Evolutionary conservation across 2,113 vertebrate genomes (phyloP), one percentile per base, ranked within the genome.

Genomic region (Cardinalis cardinalis): DNA sequence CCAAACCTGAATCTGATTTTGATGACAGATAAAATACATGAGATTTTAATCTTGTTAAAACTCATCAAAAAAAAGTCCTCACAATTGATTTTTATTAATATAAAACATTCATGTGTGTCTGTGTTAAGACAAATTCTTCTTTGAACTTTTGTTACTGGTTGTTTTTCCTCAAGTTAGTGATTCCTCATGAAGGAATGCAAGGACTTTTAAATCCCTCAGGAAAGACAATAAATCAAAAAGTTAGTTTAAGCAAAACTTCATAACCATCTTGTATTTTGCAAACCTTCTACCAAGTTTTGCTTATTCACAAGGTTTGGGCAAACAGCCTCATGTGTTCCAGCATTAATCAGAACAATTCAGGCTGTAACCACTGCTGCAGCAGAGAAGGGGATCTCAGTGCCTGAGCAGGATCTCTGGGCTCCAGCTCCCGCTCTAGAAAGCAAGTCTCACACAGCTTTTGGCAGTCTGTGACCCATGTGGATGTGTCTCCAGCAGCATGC

Each of bases 361-460:
- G 23, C 12, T 49, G 12, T 10, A 61, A 16, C 10, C 6, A 12
- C 7, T 88, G 58, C 43, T 58, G 64, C 83, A 79, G 20, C 5
- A 41, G n/a, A 55, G 9, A 78, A 31, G 19, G 8, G 19, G 8
- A 65, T 73, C n/a, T 49, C 21, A 4, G 12, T 36, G 51, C 15
- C 38, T 44, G 8, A 13, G 4, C 20, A 76, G 52, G 28, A 44
- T 6, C 40, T 60, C 29, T 66, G 65, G 18, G 11, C 36, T 83
- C 59, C 71, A 79, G 32, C 5, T 36, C 2, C 15, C 8, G 3
- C n/a, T 55, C 24, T 52, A 9, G 20, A 75, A 55, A 64, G 19
- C 7, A 23, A 38, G 4, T 14, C 11, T 71, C 0, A 1, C 10
- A 10, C 1, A 48, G 23, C 9, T 51, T 88, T 51, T 64, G 4